These are phyloP conservation scores for Catostomus latipinnis DNA, from an alignment of 2,797 vertebrate genomes.

Conservation along the genomic window DNA sequence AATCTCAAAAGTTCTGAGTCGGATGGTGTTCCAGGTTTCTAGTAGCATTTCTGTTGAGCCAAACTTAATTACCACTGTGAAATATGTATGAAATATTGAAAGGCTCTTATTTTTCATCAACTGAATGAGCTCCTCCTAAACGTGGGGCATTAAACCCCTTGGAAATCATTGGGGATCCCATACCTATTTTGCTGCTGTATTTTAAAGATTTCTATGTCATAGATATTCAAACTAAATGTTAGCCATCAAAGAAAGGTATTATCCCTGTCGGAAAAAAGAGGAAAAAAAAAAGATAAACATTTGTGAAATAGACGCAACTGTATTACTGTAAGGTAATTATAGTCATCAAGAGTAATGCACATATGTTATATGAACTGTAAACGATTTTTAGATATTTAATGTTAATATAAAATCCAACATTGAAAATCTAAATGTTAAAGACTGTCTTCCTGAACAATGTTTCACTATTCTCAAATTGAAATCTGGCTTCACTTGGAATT, in stretches of 20 bases:
- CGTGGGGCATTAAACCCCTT: slow-evolving; percentile 10
- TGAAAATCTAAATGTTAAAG: slow-evolving; percentile 43
- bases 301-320: slow-evolving; percentile 65
- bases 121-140: slow-evolving; percentile 16
- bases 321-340: slow-evolving; percentile 61
- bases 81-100: slow-evolving; percentile 32
- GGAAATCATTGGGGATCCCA: slow-evolving; percentile 21
- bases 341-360: slow-evolving; percentile 17
- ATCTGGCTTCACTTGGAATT: slow-evolving; percentile 4
- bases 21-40: slow-evolving; percentile 24
- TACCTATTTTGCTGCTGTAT: slow-evolving; percentile 69
- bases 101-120: slow-evolving; percentile 34
- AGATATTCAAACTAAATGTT: slow-evolving; percentile 49
- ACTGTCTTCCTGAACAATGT: background rate
- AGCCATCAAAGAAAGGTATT: slow-evolving; percentile 55
- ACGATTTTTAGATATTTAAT: slow-evolving; percentile 39
- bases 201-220: slow-evolving; percentile 43
- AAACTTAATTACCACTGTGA: slow-evolving; percentile 58
- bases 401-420: slow-evolving; percentile 32
- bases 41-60: slow-evolving; percentile 50
- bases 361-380: slow-evolving; percentile 32
- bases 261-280: slow-evolving; percentile 46
- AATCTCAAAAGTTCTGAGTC: slow-evolving; percentile 3
- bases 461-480: slow-evolving; percentile 15
- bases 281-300: slow-evolving; percentile 31